Conservation (phyloP, 2,113 vertebrate species). For the Calidris pugnax region DNA sequence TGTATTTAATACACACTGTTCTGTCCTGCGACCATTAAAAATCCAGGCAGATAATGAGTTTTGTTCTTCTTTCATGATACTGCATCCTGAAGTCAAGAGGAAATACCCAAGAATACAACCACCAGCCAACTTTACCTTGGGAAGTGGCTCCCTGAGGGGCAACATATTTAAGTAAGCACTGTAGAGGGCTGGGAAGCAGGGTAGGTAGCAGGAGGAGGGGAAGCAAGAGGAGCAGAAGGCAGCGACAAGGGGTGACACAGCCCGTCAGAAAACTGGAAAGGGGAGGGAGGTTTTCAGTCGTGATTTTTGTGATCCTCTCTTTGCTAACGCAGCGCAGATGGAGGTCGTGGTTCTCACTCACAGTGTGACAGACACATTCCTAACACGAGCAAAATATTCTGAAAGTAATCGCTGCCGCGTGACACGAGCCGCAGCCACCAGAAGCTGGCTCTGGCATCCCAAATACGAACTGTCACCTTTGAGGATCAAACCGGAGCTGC, state of each 20-base stretch:
- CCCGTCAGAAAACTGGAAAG: background rate
- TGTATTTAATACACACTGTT: background rate
- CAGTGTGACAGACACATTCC: background rate
- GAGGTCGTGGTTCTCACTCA: conserved; percentile 1
- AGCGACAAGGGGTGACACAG: background rate
- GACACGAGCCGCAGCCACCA: background rate
- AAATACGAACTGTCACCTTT: background rate
- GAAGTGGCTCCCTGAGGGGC: background rate
- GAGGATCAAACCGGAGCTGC: background rate
- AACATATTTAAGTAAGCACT: background rate
- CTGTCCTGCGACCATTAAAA: background rate
- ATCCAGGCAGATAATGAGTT: background rate
- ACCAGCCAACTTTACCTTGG: background rate
- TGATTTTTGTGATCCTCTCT: background rate
- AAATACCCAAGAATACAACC: background rate
- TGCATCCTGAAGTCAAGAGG: background rate
- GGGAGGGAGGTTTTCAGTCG: background rate
- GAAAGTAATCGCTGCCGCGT: background rate
- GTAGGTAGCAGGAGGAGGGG: background rate
- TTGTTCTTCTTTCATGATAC: background rate
- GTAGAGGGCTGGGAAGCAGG: background rate
- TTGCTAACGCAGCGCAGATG: background rate
- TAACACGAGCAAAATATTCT: background rate
- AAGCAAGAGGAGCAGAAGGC: background rate
- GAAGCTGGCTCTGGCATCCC: background rate